Percentiles rank a stretch among this genome's conserved stretches.
Evolutionary conservation across 2,888 invertebrate species (phyloP).

Genomic region (Diaperis boleti): DNA sequence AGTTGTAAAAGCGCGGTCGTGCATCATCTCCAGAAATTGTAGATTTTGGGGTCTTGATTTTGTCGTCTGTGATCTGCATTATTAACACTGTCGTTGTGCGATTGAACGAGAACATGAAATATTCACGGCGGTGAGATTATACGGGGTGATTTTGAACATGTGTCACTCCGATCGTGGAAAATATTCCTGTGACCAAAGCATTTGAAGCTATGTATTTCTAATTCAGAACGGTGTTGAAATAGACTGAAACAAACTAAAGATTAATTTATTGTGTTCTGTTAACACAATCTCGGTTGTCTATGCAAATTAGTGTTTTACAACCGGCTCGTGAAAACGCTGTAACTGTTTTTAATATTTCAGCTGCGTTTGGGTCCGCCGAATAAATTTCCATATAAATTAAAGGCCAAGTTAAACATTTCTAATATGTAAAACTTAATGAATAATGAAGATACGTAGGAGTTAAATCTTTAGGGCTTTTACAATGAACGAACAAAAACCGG

Average conservation of each 20-base stretch:
- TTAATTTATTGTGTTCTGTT: no score
- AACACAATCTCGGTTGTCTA: not conserved
- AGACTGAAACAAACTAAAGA: no score
- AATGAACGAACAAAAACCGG: not conserved
- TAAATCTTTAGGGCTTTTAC: slow-evolving; percentile 8
- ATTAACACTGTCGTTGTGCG: not conserved
- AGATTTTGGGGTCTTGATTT: not conserved
- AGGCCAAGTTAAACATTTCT: slow-evolving; percentile 31
- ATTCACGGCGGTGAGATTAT: no score
- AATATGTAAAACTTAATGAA: slow-evolving; percentile 33
- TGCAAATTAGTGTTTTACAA: slow-evolving; percentile 2
- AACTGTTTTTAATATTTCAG: slow-evolving; percentile 21
- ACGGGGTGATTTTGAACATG: no score
- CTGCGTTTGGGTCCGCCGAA: slow-evolving; percentile 19
- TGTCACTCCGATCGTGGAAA: no score
- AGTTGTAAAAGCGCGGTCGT: not conserved
- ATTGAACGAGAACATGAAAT: no score
- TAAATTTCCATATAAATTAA: slow-evolving; percentile 38
- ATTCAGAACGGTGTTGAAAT: no score
- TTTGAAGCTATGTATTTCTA: no score
- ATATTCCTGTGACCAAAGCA: no score
- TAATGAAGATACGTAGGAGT: slow-evolving; percentile 21
- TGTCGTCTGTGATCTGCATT: not conserved
- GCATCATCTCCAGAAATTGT: no score
- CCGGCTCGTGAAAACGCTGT: not conserved